Conservation (phyloP, 2,797 vertebrate species). For the Fratercula arctica region DNA sequence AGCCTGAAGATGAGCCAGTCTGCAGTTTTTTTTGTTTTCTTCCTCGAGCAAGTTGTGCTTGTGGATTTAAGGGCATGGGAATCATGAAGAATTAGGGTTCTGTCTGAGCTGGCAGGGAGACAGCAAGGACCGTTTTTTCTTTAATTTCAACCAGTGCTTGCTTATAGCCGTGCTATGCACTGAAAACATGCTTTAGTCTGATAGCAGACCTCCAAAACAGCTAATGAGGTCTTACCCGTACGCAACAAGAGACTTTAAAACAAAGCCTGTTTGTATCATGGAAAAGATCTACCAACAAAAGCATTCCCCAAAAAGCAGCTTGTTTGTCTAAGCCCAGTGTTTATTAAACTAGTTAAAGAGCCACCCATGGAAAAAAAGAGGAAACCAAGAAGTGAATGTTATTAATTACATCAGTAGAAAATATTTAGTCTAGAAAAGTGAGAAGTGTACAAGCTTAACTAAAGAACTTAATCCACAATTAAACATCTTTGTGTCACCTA, state of each 20-base stretch:
- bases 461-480: neutral
- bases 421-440: conserved; percentile 11
- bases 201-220: neutral
- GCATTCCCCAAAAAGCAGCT: neutral
- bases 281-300: neutral
- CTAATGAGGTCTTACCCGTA: neutral
- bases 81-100: neutral
- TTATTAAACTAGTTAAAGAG: neutral
- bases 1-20: neutral
- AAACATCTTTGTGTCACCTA: neutral
- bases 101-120: neutral
- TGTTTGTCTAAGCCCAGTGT: neutral
- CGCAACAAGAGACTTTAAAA: neutral
- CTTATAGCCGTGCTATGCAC: neutral
- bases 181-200: neutral
- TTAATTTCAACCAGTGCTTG: neutral
- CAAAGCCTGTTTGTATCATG: neutral
- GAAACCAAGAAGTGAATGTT: neutral
- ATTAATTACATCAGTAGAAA: conserved; percentile 1
- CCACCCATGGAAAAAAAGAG: neutral
- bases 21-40: neutral
- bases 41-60: neutral
- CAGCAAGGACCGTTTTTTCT: neutral
- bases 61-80: neutral
- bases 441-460: neutral